These are phyloP conservation scores for Drosophila sp. DNA, from an alignment of 1,140 invertebrate species.

Conservation along the genomic window DNA sequence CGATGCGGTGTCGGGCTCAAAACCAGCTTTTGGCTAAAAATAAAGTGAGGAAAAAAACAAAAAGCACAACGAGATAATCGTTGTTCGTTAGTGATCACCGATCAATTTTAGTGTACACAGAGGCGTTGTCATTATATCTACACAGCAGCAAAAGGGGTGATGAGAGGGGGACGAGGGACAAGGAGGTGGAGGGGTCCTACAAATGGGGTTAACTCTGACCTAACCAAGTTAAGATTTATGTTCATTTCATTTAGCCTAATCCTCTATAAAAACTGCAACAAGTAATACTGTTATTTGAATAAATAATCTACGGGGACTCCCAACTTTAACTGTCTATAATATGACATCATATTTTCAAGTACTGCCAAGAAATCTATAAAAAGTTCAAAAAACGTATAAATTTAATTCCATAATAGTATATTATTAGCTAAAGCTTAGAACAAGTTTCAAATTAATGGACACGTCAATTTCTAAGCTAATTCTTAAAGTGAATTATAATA, in stretches of 20 bases:
- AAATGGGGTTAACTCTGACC: background rate
- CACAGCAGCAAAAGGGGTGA: no score
- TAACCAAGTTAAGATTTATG: background rate
- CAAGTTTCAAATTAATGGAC: no score
- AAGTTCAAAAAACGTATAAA: no score
- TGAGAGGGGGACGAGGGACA: no score
- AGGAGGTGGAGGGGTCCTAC: background rate
- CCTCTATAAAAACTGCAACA: background rate
- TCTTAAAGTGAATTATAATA: no score
- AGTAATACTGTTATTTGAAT: background rate
- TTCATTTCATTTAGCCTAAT: background rate
- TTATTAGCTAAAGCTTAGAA: no score
- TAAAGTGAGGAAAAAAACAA: slow-evolving; percentile 25
- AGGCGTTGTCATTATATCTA: background rate
- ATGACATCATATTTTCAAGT: background rate
- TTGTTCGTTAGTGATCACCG: background rate
- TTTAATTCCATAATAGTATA: no score
- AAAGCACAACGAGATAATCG: background rate
- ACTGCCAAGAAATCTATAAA: background rate
- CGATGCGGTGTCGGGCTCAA: slow-evolving; percentile 83
- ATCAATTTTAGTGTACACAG: background rate
- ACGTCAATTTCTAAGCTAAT: no score
- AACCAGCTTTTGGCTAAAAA: slow-evolving; percentile 84
- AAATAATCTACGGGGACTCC: background rate
- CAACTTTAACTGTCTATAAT: background rate